Evolutionary conservation across 2,113 vertebrate genomes (phyloP).

Genomic region (Cynocephalus volans): DNA sequence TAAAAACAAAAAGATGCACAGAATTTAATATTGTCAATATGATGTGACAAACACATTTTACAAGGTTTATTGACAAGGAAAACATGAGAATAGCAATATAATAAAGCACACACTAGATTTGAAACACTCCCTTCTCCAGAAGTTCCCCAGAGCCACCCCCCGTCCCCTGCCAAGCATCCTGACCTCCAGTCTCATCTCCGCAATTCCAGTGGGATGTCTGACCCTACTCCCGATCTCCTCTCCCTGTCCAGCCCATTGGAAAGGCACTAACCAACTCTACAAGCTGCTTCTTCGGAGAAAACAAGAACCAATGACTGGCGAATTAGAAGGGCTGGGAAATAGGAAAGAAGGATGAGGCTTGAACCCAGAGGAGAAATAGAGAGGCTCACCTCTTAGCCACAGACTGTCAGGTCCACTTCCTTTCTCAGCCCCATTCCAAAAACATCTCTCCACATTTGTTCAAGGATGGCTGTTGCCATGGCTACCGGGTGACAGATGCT

Average conservation of each 20-base stretch:
- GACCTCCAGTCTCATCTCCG: background rate
- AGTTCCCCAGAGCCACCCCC: background rate
- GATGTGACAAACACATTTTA: conserved; percentile 9
- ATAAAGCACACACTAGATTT: background rate
- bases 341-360: conserved; percentile 50
- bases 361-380: background rate
- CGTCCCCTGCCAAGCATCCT: background rate
- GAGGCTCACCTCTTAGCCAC: background rate
- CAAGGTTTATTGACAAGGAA: background rate
- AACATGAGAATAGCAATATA: conserved; percentile 25
- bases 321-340: background rate
- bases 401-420: conserved; percentile 49
- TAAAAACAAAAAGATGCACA: background rate
- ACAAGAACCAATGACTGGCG: background rate
- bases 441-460: conserved; percentile 64
- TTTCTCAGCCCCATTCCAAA: conserved; percentile 47
- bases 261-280: background rate
- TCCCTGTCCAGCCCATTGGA: background rate
- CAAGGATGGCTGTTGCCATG: conserved; percentile 77
- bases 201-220: background rate
- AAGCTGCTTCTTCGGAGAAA: background rate
- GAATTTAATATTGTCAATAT: background rate
- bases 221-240: background rate
- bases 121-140: background rate
- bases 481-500: conserved; percentile 67